Percentiles rank a stretch among this genome's conserved stretches.
These are phyloP conservation scores for Lasioglossum vierecki DNA, from an alignment of 2,888 invertebrate genomes.

Conservation along the genomic window DNA sequence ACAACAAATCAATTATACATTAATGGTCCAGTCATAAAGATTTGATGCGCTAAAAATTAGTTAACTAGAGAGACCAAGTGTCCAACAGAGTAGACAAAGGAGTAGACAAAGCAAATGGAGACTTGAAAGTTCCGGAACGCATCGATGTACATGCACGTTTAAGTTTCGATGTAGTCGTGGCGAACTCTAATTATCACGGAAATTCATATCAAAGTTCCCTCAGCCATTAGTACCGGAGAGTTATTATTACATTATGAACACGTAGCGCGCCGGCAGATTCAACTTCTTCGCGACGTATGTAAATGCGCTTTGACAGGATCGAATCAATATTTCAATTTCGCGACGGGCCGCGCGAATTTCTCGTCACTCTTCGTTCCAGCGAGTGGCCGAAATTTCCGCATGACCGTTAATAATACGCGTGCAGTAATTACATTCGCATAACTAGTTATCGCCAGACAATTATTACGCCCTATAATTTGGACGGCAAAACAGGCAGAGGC, in stretches of 20 bases:
- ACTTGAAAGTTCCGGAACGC: constrained; percentile 32
- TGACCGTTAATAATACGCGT: not conserved
- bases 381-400: not conserved
- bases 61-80: not conserved
- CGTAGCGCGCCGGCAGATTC: not conserved
- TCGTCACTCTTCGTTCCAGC: not conserved
- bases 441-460: constrained; percentile 13
- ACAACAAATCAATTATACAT: too few relatives aligned
- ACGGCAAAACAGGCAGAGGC: not conserved
- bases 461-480: constrained; percentile 18
- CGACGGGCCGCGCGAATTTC: not conserved
- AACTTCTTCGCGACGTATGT: not conserved
- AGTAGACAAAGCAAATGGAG: constrained; percentile 9
- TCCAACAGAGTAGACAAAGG: not conserved
- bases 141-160: constrained; percentile 43
- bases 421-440: not conserved
- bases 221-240: constrained; percentile 35
- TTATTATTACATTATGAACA: constrained; percentile 13
- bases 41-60: not conserved
- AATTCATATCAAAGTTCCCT: constrained; percentile 60
- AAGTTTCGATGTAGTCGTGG: constrained; percentile 49
- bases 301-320: constrained; percentile 1
- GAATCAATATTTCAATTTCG: not conserved
- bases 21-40: too few relatives aligned
- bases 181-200: constrained; percentile 62